phyloP scores from a whole-genome alignment of 2,888 invertebrate genomes.

The Panzeria rudis region DNA sequence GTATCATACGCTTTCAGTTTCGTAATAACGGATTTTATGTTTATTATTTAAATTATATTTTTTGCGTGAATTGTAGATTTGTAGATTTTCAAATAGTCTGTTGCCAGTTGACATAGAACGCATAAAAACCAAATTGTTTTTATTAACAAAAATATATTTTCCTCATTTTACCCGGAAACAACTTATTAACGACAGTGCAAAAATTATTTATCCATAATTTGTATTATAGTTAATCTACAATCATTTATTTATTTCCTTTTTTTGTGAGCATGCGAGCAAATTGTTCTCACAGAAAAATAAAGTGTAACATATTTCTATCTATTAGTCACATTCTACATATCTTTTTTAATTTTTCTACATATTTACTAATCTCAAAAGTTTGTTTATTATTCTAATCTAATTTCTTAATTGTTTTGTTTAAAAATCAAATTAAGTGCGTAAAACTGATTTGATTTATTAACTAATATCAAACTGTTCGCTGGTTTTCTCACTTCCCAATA shows the following conservation, averaged over 20 bases:
- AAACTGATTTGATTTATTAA: background rate
- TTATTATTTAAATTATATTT: background rate
- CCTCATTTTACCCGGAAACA: background rate
- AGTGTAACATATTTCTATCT: too few relatives aligned
- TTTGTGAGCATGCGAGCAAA: too few relatives aligned
- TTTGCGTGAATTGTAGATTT: background rate
- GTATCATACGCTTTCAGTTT: background rate
- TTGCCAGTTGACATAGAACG: background rate
- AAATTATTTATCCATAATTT: background rate
- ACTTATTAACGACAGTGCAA: background rate
- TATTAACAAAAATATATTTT: background rate
- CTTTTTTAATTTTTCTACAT: background rate
- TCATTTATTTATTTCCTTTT: too few relatives aligned
- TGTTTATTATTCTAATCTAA: background rate
- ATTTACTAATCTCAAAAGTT: background rate
- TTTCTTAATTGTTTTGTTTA: background rate
- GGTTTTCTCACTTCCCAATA: conserved; percentile 11
- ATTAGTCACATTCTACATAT: background rate
- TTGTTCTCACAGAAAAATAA: too few relatives aligned
- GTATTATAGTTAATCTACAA: too few relatives aligned
- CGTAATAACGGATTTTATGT: background rate
- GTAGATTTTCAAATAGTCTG: background rate
- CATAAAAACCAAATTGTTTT: too few relatives aligned
- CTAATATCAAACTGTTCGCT: background rate
- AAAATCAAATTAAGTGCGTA: background rate